These are phyloP conservation scores for Tiaroga cobitis DNA, from an alignment of 2,797 vertebrate genomes.

Conservation along the genomic window DNA sequence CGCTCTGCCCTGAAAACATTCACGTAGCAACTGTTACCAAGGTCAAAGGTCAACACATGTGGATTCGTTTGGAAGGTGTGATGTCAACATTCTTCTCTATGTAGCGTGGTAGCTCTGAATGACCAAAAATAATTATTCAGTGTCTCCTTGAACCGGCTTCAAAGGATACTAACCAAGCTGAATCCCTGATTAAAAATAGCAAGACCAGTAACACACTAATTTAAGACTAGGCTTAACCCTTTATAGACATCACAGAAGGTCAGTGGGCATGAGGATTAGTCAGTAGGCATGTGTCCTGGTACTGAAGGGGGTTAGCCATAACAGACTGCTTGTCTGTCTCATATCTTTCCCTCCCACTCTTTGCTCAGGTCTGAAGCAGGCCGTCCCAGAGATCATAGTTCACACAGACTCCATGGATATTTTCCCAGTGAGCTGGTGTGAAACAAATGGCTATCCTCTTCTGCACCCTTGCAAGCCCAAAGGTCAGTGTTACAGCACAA, in stretches of 20 bases:
- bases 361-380: conserved; percentile 86
- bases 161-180: conserved; percentile 12
- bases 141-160: background rate
- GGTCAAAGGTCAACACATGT: conserved; percentile 91
- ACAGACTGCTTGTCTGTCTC: background rate
- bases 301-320: too few species aligned
- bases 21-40: conserved; percentile 90
- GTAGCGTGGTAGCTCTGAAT: background rate
- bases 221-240: conserved; percentile 9
- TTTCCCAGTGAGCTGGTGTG: conserved; percentile 98
- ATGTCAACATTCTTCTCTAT: background rate
- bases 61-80: conserved; percentile 95
- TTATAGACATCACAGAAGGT: conserved; percentile 6
- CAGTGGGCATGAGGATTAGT: conserved; percentile 1
- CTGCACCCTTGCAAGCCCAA: conserved; percentile 87
- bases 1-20: conserved; percentile 89
- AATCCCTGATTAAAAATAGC: conserved; percentile 25
- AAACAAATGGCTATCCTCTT: conserved; percentile 94
- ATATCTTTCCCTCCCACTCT: conserved; percentile 17
- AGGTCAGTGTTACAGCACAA: conserved; percentile 74
- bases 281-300: too few species aligned
- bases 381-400: conserved; percentile 90
- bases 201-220: conserved; percentile 6
- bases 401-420: conserved; percentile 95
- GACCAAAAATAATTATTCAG: conserved; percentile 7